Evolutionary conservation across 2,113 vertebrate species (phyloP), one percentile per base, ranked within the genome.

Genomic region (Rhea americana): DNA sequence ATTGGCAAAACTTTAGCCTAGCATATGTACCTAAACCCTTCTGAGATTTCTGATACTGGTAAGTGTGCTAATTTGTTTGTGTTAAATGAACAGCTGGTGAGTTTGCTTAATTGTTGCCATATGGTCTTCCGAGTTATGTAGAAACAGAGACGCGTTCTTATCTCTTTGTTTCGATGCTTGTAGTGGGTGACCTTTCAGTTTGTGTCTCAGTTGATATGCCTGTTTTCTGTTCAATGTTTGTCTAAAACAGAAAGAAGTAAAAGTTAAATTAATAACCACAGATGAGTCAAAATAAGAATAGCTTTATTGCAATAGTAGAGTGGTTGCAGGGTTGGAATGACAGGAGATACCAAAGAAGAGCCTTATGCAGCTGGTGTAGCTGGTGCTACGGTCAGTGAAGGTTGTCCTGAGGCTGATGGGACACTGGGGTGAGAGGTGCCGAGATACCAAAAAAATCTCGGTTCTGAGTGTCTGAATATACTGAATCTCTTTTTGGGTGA

Each of bases 161-260:
- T 50, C 48, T 91, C 30, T 94, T 91, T 66, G 19, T 85, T 88
- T 86, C n/a, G 62, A 72, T 90, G 66, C 73, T 70, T 91, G 82
- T 71, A 93, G 81, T 79, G 59, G 83, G 77, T 93, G 82, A 95
- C 90, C 93, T 94, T 90, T 94, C 77, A 78, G 81, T 93, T 79
- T 87, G 70, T 28, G 15, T 91, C 62, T 93, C 48, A 56, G 83
- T 93, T 1, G 7, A 55, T 92, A 41, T 24, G 89, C 84, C 66
- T 89, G 67, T 58, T 87, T 66, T 76, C 87, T 77, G 35, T 45
- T 3, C 20, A 66, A 41, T 35, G 62, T 89, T 94, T 87, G 67
- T 74, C 84, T 95, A 82, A 95, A 93, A 82, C 75, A 85, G 92
- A 84, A 73, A 90, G 89, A 95, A 94, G 82, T 82, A 91, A 87